These are phyloP conservation scores for Caenorhabditis afra DNA, from an alignment of 2,888 invertebrate genomes.

Conservation along the genomic window DNA sequence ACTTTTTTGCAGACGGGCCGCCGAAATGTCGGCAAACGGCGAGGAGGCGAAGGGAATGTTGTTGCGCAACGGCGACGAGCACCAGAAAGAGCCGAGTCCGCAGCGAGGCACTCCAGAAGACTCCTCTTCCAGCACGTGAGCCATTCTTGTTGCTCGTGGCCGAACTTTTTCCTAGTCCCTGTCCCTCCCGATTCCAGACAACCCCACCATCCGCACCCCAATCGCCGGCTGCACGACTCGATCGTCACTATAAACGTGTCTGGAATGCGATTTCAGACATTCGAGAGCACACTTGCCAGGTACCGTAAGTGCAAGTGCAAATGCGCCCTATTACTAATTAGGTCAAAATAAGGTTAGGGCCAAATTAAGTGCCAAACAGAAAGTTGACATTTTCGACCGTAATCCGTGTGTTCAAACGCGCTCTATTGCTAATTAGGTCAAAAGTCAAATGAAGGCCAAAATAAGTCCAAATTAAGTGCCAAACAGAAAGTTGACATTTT, in stretches of 20 bases:
- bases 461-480: no score
- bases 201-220: no score
- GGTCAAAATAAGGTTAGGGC: no score
- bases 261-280: constrained; percentile 79
- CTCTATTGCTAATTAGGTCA: no score
- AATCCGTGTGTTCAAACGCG: no score
- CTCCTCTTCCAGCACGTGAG: constrained; percentile 49
- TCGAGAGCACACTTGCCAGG: constrained; percentile 73
- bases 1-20: constrained; percentile 53
- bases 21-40: constrained; percentile 42
- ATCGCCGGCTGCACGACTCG: constrained; percentile 11
- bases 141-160: no score
- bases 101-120: constrained; percentile 68
- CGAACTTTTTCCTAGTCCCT: background rate
- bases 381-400: no score
- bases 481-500: no score
- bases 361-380: no score
- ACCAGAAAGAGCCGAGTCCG: constrained; percentile 54
- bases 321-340: no score
- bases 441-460: no score
- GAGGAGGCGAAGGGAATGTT: constrained; percentile 63
- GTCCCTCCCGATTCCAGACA: constrained; percentile 1
- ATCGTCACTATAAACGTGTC: constrained; percentile 79
- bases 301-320: no score
- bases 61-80: constrained; percentile 49